Evolutionary conservation across 2,113 vertebrate genomes (phyloP), one percentile per base, ranked within the genome.

Genomic region (Ictidomys tridecemlineatus): DNA sequence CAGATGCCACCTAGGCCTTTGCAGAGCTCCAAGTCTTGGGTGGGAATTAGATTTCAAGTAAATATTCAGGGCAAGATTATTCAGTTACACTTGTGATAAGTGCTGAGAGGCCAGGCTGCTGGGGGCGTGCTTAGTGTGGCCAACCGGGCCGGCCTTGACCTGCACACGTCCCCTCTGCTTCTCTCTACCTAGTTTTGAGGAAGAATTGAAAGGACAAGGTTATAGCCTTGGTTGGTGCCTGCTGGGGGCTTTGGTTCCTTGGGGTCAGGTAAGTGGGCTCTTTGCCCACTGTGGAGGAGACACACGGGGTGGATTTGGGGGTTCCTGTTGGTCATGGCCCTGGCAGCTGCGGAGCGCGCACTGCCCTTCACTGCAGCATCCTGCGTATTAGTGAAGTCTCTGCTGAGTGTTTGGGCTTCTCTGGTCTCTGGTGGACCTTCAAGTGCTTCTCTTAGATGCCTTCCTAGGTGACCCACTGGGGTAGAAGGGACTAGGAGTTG

Each of bases 371-470:
- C n/a, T 7, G 4, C 1, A 6, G 26, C 39, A 2, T 18, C 6
- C 0, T 4, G 26, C 42, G 4, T 30, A 2, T 63, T 48, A 8
- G 7, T 2, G 51, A 10, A 4, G 10, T 4, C 8, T 63, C 16
- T n/a, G 17, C 4, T 0, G 24, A 70, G 45, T 0, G 72, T 82
- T 45, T 34, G 4, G 16, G 10, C 69, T n/a, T 0, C 70, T 20
- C 32, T 0, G 8, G 37, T 0, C 63, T 20, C 32, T 2, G 8
- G 37, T 51, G 8, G 30, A 0, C 53, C 9, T 48, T 18, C 4
- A 77, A 9, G 42, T 32, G 2, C 17, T 72, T 72, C 26, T 91
- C 56, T 67, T 58, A 3, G 26, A 42, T 10, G 13, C 39, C 69
- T 39, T 42, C 0, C 32, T 45, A n/a, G 3, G 56, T 69, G 58